Percentiles rank a stretch among this genome's conserved stretches.
These are phyloP conservation scores for Trichonephila clavipes DNA, from an alignment of 1,140 invertebrate genomes.

Conservation along the genomic window DNA sequence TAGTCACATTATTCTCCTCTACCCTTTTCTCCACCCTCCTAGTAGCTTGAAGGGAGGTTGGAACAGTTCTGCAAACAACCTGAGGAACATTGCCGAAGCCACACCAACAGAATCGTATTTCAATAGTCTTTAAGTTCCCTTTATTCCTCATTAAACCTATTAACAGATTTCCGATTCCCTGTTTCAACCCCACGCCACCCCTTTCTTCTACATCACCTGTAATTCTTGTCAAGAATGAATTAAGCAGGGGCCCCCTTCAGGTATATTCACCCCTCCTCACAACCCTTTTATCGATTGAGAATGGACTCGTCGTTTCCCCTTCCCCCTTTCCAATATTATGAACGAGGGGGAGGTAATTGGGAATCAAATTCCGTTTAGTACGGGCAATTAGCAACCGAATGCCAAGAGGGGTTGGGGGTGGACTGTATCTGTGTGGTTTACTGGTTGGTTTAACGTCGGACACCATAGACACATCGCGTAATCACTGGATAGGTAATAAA, in stretches of 20 bases:
- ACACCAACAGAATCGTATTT: conserved; percentile 71
- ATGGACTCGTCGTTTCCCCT: conserved; percentile 41
- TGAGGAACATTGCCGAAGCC: conserved; percentile 36
- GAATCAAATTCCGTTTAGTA: conserved; percentile 76
- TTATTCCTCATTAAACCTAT: conserved; percentile 74
- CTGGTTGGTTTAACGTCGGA: conserved; percentile 68
- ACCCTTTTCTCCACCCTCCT: conserved; percentile 17
- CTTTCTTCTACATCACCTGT: conserved; percentile 33
- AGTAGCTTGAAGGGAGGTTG: not conserved
- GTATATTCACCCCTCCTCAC: conserved; percentile 38
- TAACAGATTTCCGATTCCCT: conserved; percentile 74
- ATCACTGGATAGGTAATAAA: conserved; percentile 73
- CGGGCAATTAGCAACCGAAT: conserved; percentile 69
- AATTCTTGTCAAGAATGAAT: conserved; percentile 75
- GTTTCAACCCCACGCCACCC: conserved; percentile 11
- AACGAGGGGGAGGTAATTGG: conserved; percentile 55
- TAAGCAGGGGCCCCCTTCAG: conserved; percentile 39
- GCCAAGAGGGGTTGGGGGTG: not conserved
- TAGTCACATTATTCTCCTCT: conserved; percentile 59
- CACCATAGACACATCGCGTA: conserved; percentile 73
- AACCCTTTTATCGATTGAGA: conserved; percentile 60
- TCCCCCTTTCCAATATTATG: conserved; percentile 23
- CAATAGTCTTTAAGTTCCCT: conserved; percentile 74
- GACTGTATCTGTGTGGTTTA: conserved; percentile 53
- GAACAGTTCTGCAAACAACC: conserved; percentile 54